Base-by-base conservation (phyloP, 2,113 vertebrate genomes). In the Megaceryle torquata region DNA sequence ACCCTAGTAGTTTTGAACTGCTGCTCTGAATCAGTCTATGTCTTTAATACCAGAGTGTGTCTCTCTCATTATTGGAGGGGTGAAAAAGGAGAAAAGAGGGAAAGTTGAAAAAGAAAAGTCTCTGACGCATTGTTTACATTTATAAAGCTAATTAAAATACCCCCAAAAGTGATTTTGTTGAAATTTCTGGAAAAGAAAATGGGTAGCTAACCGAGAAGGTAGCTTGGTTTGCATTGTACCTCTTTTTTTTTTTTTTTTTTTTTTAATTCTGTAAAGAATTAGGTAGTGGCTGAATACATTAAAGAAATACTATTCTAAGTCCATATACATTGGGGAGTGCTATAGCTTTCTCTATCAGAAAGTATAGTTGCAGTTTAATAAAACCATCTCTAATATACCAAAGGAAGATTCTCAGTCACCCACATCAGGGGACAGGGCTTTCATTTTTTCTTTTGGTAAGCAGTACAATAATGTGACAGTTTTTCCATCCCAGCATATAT, bases 21-120 rank as follows among this genome's bases (percentile, higher is more conserved):
- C 44, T 86, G 17, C 61, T 86, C 44, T 86, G 33, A 79, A 57
- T 86, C 65, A 35, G 54, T 26, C 4, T 24, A 11, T 6, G 12
- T 19, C 65, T 88, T 64, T 48, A 13, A 10, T 67, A 71, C 5
- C 41, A 74, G 21, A 4, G 16, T 57, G 11, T 54, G 15, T 10
- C 2, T 79, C 15, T 44, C 13, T 74, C 1, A 1, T 71, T 76
- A 51, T 0, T 43, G 8, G 20, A 56, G 8, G 6, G 8, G 5
- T 59, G 29, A 69, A 87, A 83, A 93, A 67, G 7, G 11, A 75
- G 51, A 31, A 79, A 84, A 86, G 21, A 22, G 4, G 53, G 11
- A 11, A 53, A 70, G 24, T 19, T 0, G 0, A 61, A 61, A 70
- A 86, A 22, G 17, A 63, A 54, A 70, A 84, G 24, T 19, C 26